Conservation (phyloP, 2,888 invertebrate genomes). For the Zhuqinia jingwanae region DNA sequence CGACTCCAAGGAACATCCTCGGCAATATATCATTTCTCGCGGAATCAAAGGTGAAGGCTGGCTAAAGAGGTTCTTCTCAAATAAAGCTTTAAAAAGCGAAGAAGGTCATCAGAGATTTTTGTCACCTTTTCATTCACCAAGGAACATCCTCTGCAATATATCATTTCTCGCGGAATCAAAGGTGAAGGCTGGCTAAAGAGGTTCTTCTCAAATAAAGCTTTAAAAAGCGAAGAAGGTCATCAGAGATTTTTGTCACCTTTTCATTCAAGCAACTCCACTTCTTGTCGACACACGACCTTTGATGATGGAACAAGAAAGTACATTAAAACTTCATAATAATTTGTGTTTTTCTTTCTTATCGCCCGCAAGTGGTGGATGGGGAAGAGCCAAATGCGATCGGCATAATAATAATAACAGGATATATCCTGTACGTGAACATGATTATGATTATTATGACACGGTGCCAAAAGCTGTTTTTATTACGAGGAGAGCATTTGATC, state of each 20-base stretch:
- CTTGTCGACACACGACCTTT: slow-evolving; percentile 6
- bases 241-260: slow-evolving; percentile 61
- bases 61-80: slow-evolving; percentile 21
- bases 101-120: slow-evolving; percentile 63
- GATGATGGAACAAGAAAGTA: slow-evolving; percentile 56
- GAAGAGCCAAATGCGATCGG: slow-evolving; percentile 28
- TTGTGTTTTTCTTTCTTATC: slow-evolving; percentile 5
- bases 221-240: too few relatives aligned
- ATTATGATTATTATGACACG: slow-evolving; percentile 38
- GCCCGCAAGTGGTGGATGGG: neutral
- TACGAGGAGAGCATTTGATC: slow-evolving; percentile 26
- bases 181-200: slow-evolving; percentile 55
- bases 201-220: neutral
- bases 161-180: slow-evolving; percentile 63
- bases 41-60: slow-evolving; percentile 67
- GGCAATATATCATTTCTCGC: slow-evolving; percentile 51
- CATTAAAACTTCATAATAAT: slow-evolving; percentile 59
- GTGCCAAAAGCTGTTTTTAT: slow-evolving; percentile 43
- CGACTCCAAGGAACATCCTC: neutral
- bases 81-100: too few relatives aligned
- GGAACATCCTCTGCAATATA: slow-evolving; percentile 25
- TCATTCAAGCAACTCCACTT: slow-evolving; percentile 3
- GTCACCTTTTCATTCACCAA: slow-evolving; percentile 39
- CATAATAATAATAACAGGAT: slow-evolving; percentile 42
- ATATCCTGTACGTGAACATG: neutral